Evolutionary conservation across 1,140 invertebrate genomes (phyloP), one percentile per base, ranked within the genome.

Genomic region (Littorina saxatilis): DNA sequence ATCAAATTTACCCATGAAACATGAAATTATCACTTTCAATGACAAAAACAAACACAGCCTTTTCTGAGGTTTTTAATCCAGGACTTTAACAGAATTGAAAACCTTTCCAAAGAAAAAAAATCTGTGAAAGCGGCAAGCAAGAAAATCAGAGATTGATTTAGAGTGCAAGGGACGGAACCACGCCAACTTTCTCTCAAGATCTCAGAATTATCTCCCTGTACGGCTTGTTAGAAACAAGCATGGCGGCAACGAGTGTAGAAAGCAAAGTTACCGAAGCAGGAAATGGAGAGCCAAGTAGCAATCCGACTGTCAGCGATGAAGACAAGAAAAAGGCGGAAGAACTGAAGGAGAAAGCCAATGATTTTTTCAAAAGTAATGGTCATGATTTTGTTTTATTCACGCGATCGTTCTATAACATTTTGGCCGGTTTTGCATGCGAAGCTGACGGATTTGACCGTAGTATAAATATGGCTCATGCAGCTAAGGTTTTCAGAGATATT

Each of bases 341-440:
- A 87, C 93, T 95, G 79, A 98, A 98, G 93, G 95, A 96, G 88
- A 94, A 96, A 90, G 97, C 96, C 20, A 98, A 98, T 92, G 94
- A 95, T 88, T 95, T 93, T 91, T 97, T 98, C 90, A 97, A 97
- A 94, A 95, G 96, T 97, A 94, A 52, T 32, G 7, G 78, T 1
- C 37, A 40, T 32, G 7, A 80, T 1, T 37, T 27, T n/a, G 23
- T 5, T 74, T 35, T 81, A 20, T 17, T 35, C 37, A 15, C 40
- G 13, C n/a, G 9, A 15, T 15, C 17, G 23, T 27, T 37, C 35
- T 37, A 13, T 27, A 1, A n/a, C 7, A 29, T 20, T 39, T 52
- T 40, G 29, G 74, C 35, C 43, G 37, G 55, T 55, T 47, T 75
- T 29, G 23, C 1, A 13, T 32, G 27, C 17, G 66, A 66, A 11